Evolutionary conservation across 1,140 invertebrate species (phyloP), one percentile per base, ranked within the genome.

Genomic region (Caenorhabditis tropicalis): DNA sequence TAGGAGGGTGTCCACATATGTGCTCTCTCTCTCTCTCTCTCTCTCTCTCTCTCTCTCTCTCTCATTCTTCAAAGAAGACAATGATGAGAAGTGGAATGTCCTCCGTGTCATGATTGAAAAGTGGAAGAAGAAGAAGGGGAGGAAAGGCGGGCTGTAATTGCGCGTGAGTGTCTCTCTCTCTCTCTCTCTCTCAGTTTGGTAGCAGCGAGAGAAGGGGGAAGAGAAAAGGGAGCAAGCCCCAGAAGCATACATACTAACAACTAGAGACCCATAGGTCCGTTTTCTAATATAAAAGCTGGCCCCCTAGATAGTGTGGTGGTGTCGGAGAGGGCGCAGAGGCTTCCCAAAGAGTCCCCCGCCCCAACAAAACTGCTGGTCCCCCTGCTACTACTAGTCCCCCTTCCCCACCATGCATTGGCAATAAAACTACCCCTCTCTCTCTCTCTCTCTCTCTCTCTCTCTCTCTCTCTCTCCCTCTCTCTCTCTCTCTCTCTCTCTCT

Each of bases 101-200:
- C 33, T 65, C 31, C n/a, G 15, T 51, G 49, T 65, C 58, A 65
- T 65, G 58, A 65, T 65, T 65, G 58, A 65, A 65, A 65, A 65
- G 31, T 12, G 31, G 24, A 10, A 31, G 31, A 36, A 36, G 29
- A 65, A 65, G 58, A 65, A 65, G 58, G n/a, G n/a, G 31, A 65
- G 53, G 53, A 31, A 65, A 6, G 58, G 58, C 16, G 24, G 58
- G 33, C 29, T 65, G 58, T 65, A 65, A 65, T 65, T 65, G 58
- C 58, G 58, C 58, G 31, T 65, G n/a, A 31, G n/a, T 24, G 65
- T 39, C 65, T 74, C 10, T n/a, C 3, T 10, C 33, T 65, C 15
- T 39, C n/a, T 19, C 65, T 74, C 60, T 39, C 12, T n/a, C 15
- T n/a, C 33, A 51, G 49, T 46, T 3, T 51, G 49, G 49, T n/a